Evolutionary conservation across 1,140 invertebrate genomes (phyloP), one percentile per base, ranked within the genome.

Genomic region (Saccostrea echinata): DNA sequence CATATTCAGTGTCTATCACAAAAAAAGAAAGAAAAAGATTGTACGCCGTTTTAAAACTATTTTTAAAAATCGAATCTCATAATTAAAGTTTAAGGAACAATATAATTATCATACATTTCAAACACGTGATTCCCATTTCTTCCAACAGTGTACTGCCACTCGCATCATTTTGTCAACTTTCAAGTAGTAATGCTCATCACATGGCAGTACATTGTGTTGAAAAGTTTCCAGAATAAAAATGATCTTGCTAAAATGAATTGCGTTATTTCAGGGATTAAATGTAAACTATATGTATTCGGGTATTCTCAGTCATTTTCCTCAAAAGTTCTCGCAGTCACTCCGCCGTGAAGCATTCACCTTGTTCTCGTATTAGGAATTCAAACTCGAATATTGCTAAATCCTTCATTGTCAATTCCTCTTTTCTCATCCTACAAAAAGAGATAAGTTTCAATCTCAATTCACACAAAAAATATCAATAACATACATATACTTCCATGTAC

Each of bases 221-320:
- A 61, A 61, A 6, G 55, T 6, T 55, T 61, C 55, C 55, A 61
- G 55, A n/a, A n/a, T 61, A 61, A 61, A 71, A 76, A 13, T 76
- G 24, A 16, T 76, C 68, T 76, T 76, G 55, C 24, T 76, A 76
- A 12, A 76, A 76, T 76, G 55, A 61, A 61, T 61, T 61, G 55
- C 55, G 55, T 61, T 61, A 61, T 21, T 43, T 43, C 43, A 43
- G 9, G 6, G 43, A 43, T 43, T 43, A 43, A 8, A 6, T 43
- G 43, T 8, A 61, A 61, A 21, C 6, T n/a, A 21, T 21, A 61
- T 61, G 55, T 18, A 61, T 18, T 61, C 8, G 55, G 18, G 55
- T 18, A 57, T 43, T 43, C 43, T 61, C 55, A n/a, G 55, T n/a
- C 55, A 61, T n/a, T 18, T 61, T 21, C n/a, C 18, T 61, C 18